Evolutionary conservation across 2,797 vertebrate genomes (phyloP).

Genomic region (Artibeus lituratus): DNA sequence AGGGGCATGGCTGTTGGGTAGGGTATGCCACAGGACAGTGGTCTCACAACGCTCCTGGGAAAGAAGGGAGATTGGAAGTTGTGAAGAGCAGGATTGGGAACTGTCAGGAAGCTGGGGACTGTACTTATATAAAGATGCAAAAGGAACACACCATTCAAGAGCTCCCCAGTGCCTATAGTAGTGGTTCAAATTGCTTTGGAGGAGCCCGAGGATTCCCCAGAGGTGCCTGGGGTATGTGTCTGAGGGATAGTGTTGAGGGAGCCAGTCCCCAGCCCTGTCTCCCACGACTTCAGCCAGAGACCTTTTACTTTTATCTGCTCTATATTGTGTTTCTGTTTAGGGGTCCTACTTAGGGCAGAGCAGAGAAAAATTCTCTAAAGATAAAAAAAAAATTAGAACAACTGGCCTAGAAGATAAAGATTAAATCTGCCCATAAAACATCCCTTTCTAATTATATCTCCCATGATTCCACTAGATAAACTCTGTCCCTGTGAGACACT

Average conservation of each 20-base stretch:
- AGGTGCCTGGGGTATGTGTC: accelerated
- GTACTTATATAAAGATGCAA: background rate
- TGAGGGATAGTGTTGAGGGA: background rate
- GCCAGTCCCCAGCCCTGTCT: too few relatives aligned
- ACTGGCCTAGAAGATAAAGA: background rate
- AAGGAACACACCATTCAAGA: background rate
- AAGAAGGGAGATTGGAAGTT: background rate
- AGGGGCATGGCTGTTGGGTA: background rate
- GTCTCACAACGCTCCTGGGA: background rate
- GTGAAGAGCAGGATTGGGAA: background rate
- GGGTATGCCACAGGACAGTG: too few relatives aligned
- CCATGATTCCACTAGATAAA: background rate
- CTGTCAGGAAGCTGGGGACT: background rate
- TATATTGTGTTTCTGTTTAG: background rate
- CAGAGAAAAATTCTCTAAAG: background rate
- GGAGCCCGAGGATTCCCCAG: background rate
- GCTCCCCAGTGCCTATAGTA: background rate
- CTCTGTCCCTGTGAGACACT: background rate
- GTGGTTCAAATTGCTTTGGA: background rate
- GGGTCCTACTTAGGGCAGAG: too few relatives aligned
- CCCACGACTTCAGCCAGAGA: background rate
- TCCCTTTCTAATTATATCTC: background rate
- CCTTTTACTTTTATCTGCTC: background rate
- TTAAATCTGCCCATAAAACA: background rate
- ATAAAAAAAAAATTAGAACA: background rate